A percentile compares a stretch with the other conserved stretches of the same genome.
Evolutionary conservation across 2,888 invertebrate species (phyloP).

Genomic region (Ormyrus rosae): DNA sequence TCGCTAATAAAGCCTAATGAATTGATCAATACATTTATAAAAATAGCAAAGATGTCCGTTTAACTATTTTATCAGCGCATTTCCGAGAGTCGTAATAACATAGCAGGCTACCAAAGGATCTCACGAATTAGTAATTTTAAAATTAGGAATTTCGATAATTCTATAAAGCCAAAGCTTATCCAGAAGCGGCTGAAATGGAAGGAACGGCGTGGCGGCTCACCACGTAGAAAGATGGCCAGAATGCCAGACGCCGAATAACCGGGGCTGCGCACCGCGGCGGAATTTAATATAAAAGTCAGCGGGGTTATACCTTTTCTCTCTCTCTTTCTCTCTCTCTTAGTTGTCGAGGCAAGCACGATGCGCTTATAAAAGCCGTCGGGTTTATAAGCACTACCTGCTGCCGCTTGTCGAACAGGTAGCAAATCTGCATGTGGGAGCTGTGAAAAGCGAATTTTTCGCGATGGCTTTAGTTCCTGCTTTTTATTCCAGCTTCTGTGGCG

Average conservation of each 20-base stretch:
- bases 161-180: too few species aligned
- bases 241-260: constrained; percentile 32
- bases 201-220: too few species aligned
- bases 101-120: too few species aligned
- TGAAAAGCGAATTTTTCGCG: constrained; percentile 27
- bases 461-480: neutral
- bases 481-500: neutral
- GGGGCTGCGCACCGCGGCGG: constrained; percentile 13
- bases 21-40: too few species aligned
- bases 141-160: too few species aligned
- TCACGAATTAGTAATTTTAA: too few species aligned
- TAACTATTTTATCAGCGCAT: too few species aligned
- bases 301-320: constrained; percentile 11
- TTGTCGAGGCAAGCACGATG: constrained; percentile 29
- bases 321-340: neutral
- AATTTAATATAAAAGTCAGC: constrained; percentile 57
- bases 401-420: constrained; percentile 12
- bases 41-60: too few species aligned
- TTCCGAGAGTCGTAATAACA: too few species aligned
- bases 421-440: neutral
- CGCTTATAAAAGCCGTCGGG: constrained; percentile 37
- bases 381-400: constrained; percentile 4
- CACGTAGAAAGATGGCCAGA: too few species aligned
- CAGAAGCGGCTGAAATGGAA: too few species aligned
- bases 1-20: too few species aligned